A percentile compares a stretch with the other conserved stretches of the same genome.
Conservation (phyloP, 2,888 invertebrate genomes). For the Ophion slaviceki region DNA sequence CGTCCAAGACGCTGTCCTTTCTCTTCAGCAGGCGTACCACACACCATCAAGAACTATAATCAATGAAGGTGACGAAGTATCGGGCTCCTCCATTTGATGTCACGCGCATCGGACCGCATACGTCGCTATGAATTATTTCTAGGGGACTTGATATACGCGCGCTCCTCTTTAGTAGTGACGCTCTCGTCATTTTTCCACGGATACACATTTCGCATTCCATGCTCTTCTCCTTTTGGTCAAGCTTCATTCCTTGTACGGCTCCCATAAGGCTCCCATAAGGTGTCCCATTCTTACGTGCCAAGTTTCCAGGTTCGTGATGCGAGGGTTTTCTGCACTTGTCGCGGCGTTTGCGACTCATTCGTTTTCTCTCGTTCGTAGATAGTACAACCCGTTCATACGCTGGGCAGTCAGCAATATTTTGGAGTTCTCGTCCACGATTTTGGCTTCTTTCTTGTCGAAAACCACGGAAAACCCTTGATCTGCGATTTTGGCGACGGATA, state of each 20-base stretch:
- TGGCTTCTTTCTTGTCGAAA: constrained; percentile 17
- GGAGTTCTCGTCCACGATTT: not conserved
- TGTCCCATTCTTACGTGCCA: constrained; percentile 66
- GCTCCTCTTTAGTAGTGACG: constrained; percentile 51
- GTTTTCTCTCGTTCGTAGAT: not conserved
- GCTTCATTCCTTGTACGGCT: constrained; percentile 39
- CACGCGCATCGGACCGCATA: too few species aligned
- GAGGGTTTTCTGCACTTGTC: not conserved
- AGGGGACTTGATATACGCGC: constrained; percentile 26
- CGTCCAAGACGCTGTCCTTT: too few species aligned
- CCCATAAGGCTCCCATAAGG: too few species aligned
- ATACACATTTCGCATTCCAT: constrained; percentile 56
- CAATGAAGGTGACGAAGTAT: too few species aligned
- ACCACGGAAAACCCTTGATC: constrained; percentile 31
- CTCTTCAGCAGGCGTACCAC: too few species aligned
- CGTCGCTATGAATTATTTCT: constrained; percentile 58
- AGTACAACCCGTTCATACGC: constrained; percentile 50
- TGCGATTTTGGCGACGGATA: constrained; percentile 54
- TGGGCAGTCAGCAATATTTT: constrained; percentile 38
- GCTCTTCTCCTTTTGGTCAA: not conserved
- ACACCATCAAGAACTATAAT: too few species aligned
- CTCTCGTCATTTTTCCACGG: constrained; percentile 48
- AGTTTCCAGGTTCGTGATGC: constrained; percentile 9
- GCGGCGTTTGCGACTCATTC: not conserved
- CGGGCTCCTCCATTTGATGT: too few species aligned